These are phyloP conservation scores for Drosophila nannoptera DNA, from an alignment of 1,140 invertebrate species.

Conservation along the genomic window DNA sequence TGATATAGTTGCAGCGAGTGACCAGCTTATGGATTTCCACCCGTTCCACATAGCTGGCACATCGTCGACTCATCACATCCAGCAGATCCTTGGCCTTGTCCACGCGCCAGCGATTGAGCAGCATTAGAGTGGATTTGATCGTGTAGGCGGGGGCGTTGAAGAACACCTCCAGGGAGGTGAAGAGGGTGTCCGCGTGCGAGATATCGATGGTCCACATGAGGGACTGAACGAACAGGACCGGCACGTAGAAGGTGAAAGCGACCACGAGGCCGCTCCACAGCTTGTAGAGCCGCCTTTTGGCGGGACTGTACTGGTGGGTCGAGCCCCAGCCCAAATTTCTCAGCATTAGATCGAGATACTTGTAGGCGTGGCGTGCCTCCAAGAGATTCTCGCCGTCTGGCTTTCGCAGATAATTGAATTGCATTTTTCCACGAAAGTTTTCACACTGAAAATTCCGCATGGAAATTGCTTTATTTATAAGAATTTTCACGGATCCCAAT, in stretches of 20 bases:
- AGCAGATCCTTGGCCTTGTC: constrained; percentile 32
- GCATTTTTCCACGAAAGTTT: constrained; percentile 16
- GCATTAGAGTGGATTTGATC: constrained; percentile 13
- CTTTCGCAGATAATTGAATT: constrained; percentile 11
- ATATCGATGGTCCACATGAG: constrained; percentile 12
- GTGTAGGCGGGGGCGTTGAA: constrained; percentile 32
- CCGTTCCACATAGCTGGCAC: constrained; percentile 6
- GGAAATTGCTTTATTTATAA: not conserved
- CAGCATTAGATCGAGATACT: constrained; percentile 27
- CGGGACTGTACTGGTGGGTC: not conserved
- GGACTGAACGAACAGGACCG: not conserved
- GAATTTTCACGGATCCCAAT: not conserved
- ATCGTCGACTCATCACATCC: constrained; percentile 29
- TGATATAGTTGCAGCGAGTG: constrained; percentile 31
- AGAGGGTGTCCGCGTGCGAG: constrained; percentile 18
- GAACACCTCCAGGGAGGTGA: constrained; percentile 37
- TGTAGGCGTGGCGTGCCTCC: constrained; percentile 21
- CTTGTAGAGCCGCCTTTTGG: not conserved
- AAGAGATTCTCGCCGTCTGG: constrained; percentile 1
- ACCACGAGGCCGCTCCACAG: not conserved
- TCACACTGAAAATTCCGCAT: not conserved
- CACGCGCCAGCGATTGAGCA: constrained; percentile 13
- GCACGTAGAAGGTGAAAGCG: not conserved
- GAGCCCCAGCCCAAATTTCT: constrained; percentile 30
- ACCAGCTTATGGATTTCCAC: constrained; percentile 26